Evolutionary conservation across 2,113 vertebrate genomes (phyloP), one percentile per base, ranked within the genome.

Genomic region (Nanorana parkeri): DNA sequence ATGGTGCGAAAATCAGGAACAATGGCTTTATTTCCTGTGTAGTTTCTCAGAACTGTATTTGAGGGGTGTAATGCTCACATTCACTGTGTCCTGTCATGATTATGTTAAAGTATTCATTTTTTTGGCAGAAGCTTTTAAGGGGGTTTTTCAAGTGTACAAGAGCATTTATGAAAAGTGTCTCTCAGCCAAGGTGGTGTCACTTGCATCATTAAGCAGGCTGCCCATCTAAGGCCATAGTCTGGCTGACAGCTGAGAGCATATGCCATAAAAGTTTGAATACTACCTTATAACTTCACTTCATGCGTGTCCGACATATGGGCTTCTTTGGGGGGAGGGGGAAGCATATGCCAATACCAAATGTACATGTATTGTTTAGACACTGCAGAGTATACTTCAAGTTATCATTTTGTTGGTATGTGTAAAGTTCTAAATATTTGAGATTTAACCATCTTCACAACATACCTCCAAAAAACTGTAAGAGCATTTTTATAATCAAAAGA

Each of bases 121-220:
- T 55, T 68, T 79, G 66, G 77, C 77, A 69, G 77, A 79, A 36
- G 65, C 77, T 60, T 79, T 80, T 69, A 69, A 80, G 61, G 52
- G 65, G 66, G 47, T 21, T 36, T 80, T 71, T 80, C 78, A 80
- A 69, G 78, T 65, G 79, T 63, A 73, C 28, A 81, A 51, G 51
- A 64, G 60, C 68, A 81, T 81, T 81, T 72, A 81, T 81, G 79
- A 81, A 61, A 81, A 54, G 68, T 73, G 68, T 81, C 79, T 81
- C 51, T 73, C 68, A 73, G 60, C 60, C 41, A 73, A 65, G 79
- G 68, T 81, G 68, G 58, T 81, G 78, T 81, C 78, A 81, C 78
- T 65, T 73, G 79, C 68, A 73, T 81, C 79, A 81, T 81, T 81
- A 81, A 73, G 58, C 69, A 54, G 68, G 41, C 68, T 73, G 58